Evolutionary conservation across 2,888 invertebrate genomes (phyloP).

Genomic region (Augochlorella aurata): DNA sequence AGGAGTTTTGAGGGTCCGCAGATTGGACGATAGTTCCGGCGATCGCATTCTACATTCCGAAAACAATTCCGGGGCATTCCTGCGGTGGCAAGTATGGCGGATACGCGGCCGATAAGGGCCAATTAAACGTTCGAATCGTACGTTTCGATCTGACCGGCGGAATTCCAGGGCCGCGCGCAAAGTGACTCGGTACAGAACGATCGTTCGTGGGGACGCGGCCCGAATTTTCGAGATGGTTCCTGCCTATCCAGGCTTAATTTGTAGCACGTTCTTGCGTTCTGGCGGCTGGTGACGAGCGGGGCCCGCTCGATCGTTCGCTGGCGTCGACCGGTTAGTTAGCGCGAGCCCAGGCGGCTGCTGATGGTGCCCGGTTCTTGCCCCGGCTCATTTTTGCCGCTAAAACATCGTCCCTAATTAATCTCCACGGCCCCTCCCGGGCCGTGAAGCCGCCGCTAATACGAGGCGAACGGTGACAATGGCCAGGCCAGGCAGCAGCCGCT

Average conservation of each 20-base stretch:
- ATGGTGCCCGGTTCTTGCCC: conserved; percentile 65
- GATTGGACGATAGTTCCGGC: conserved; percentile 10
- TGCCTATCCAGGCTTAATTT: conserved; percentile 79
- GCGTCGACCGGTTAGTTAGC: conserved; percentile 72
- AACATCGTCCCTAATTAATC: conserved; percentile 81
- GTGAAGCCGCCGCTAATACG: conserved; percentile 56
- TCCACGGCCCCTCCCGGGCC: conserved; percentile 61
- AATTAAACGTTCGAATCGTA: conserved; percentile 41
- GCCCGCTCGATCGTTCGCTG: conserved; percentile 60
- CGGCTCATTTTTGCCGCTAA: conserved; percentile 77
- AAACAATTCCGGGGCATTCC: neutral
- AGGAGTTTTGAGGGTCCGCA: neutral
- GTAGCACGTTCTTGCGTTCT: conserved; percentile 79
- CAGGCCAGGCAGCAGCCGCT: neutral
- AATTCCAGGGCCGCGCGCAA: conserved; percentile 24
- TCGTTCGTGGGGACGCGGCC: conserved; percentile 19
- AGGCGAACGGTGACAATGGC: conserved; percentile 67
- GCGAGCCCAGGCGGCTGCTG: conserved; percentile 67
- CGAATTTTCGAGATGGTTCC: conserved; percentile 78
- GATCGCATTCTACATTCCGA: conserved; percentile 5
- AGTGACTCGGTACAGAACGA: neutral
- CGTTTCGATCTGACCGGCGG: conserved; percentile 29
- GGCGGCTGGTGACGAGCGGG: conserved; percentile 69
- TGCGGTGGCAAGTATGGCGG: conserved; percentile 5
- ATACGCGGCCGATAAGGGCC: conserved; percentile 21